Evolutionary conservation across 2,113 vertebrate genomes (phyloP).

Genomic region (Percopsis transmontana): DNA sequence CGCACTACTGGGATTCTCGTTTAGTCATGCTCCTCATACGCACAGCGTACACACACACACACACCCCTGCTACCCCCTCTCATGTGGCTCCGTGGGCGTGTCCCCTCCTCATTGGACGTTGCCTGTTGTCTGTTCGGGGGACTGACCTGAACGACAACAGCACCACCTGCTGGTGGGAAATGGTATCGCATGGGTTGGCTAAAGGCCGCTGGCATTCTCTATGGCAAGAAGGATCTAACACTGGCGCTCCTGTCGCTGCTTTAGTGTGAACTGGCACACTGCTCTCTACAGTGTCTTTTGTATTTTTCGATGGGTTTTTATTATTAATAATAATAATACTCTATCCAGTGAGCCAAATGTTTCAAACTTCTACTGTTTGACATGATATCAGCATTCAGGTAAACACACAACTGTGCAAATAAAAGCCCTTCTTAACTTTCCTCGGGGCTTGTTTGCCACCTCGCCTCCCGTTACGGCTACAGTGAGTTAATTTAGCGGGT

Average conservation of each 20-base stretch:
- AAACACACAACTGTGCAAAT: too few relatives aligned
- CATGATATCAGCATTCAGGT: too few relatives aligned
- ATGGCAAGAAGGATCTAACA: constrained; percentile 9
- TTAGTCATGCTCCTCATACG: too few relatives aligned
- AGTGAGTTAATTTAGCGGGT: too few relatives aligned
- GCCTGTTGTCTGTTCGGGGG: background rate
- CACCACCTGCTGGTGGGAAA: constrained; percentile 72
- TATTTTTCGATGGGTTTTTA: too few relatives aligned
- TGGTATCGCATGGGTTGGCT: constrained; percentile 57
- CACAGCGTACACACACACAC: background rate
- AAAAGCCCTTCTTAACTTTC: too few relatives aligned
- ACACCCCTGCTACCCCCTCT: constrained; percentile 2
- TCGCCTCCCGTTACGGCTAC: too few relatives aligned
- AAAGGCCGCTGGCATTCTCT: background rate
- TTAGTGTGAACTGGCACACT: background rate
- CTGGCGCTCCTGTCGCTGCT: background rate
- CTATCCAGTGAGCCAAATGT: too few relatives aligned
- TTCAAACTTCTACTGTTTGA: too few relatives aligned
- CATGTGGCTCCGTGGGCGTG: constrained; percentile 60
- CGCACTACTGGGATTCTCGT: background rate
- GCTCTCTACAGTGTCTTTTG: too few relatives aligned
- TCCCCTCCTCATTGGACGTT: constrained; percentile 12
- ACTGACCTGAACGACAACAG: constrained; percentile 64
- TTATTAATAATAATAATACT: too few relatives aligned
- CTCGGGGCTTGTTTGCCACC: background rate